Conservation (phyloP, 2,797 vertebrate genomes). For the Glossophaga mutica region DNA sequence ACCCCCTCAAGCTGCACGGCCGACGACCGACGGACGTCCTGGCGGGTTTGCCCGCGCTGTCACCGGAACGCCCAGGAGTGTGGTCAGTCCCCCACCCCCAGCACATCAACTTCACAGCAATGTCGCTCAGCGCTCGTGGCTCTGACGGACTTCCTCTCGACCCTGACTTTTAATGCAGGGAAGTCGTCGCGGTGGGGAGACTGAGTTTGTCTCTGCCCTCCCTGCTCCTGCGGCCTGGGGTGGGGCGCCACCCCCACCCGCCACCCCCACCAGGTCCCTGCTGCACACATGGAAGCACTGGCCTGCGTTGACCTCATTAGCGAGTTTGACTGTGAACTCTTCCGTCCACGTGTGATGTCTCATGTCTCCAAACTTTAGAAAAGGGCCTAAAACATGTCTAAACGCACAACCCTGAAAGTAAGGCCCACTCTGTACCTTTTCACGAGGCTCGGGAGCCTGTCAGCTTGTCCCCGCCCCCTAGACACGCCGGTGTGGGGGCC, state of each 20-base stretch:
- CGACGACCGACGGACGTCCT: not conserved
- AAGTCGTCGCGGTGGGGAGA: fast-evolving
- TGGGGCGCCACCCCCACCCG: fast-evolving
- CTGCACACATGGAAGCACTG: fast-evolving
- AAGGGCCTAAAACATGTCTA: not conserved
- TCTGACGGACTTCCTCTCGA: not conserved
- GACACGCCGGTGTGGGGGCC: not conserved
- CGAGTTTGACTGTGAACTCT: not conserved
- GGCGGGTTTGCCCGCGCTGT: not conserved
- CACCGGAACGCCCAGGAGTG: not conserved
- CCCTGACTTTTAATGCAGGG: not conserved
- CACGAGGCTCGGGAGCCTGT: fast-evolving
- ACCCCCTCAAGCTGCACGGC: fast-evolving
- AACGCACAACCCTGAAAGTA: not conserved
- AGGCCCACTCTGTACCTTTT: not conserved
- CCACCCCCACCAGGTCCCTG: not conserved
- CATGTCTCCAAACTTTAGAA: not conserved
- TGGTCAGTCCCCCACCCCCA: not conserved
- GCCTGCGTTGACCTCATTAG: fast-evolving
- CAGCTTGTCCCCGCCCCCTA: not conserved
- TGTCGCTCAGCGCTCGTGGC: not conserved
- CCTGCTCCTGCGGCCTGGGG: no score
- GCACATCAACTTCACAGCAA: no score
- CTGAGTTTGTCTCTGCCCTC: no score
- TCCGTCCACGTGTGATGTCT: fast-evolving